These are phyloP conservation scores for Rhingia campestris DNA, from an alignment of 2,888 invertebrate genomes.

Conservation along the genomic window DNA sequence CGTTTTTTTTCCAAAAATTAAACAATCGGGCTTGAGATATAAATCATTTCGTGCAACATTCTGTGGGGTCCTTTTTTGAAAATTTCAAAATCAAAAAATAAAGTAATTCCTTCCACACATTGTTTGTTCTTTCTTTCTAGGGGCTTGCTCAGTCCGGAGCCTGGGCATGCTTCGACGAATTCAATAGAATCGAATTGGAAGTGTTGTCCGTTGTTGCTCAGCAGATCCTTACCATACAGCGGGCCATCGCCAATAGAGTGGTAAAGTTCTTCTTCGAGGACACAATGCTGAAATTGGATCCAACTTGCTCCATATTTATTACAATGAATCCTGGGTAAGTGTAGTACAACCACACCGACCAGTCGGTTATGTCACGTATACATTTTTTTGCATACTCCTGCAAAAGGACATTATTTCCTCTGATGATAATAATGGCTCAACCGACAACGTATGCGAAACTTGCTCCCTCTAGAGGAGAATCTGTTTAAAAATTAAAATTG, in stretches of 20 bases:
- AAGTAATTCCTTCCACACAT: slow-evolving; percentile 59
- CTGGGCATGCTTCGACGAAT: slow-evolving; percentile 98
- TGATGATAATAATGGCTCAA: slow-evolving; percentile 26
- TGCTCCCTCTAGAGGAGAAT: slow-evolving; percentile 14
- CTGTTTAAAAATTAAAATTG: slow-evolving; percentile 53
- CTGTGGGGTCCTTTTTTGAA: neutral
- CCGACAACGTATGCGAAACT: slow-evolving; percentile 43
- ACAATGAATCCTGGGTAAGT: slow-evolving; percentile 96
- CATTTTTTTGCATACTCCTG: slow-evolving; percentile 48
- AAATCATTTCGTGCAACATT: slow-evolving; percentile 32
- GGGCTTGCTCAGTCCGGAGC: slow-evolving; percentile 95
- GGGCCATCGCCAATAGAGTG: slow-evolving; percentile 90
- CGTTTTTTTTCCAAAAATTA: neutral
- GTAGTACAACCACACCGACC: slow-evolving; percentile 3
- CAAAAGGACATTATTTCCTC: slow-evolving; percentile 4
- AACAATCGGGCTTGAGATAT: neutral
- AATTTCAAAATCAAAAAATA: slow-evolving; percentile 6
- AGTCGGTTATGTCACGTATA: slow-evolving; percentile 60
- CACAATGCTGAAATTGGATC: slow-evolving; percentile 93
- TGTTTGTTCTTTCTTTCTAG: slow-evolving; percentile 80
- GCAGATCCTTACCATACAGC: slow-evolving; percentile 95
- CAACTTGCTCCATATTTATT: slow-evolving; percentile 94
- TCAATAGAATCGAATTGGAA: slow-evolving; percentile 96
- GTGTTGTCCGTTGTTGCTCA: slow-evolving; percentile 96
- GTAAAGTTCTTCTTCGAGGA: slow-evolving; percentile 95